phyloP scores from a whole-genome alignment of 2,888 invertebrate species.

The Drosophila vallismaia region DNA sequence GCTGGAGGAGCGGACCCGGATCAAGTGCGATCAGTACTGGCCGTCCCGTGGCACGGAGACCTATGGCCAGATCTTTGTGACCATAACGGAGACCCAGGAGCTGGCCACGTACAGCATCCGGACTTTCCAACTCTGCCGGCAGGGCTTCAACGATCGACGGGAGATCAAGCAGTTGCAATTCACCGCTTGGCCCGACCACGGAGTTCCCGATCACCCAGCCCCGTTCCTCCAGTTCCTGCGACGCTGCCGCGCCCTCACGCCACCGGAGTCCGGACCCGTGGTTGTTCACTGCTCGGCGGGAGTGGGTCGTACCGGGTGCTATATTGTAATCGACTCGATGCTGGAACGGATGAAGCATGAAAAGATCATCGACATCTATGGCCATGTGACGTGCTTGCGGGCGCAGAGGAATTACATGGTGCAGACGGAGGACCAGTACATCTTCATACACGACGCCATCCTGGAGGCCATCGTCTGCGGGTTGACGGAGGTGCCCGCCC shows the following conservation, averaged over 20 bases:
- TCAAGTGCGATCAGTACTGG: constrained; percentile 99
- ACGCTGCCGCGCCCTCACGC: constrained; percentile 95
- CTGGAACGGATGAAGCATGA: constrained; percentile 98
- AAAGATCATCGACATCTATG: constrained; percentile 99
- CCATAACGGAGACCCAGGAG: constrained; percentile 97
- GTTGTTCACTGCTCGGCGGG: constrained; percentile 97
- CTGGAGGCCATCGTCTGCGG: constrained; percentile 98
- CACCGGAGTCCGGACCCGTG: constrained; percentile 96
- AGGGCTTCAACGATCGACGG: constrained; percentile 92
- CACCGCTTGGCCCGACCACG: constrained; percentile 99
- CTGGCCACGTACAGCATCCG: constrained; percentile 99
- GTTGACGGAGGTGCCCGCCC: constrained; percentile 97
- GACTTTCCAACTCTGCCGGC: constrained; percentile 95
- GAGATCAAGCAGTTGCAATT: constrained; percentile 99
- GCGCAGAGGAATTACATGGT: constrained; percentile 99
- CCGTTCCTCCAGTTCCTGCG: constrained; percentile 98
- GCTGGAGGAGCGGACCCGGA: constrained; percentile 97
- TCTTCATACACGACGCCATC: constrained; percentile 99
- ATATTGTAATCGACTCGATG: constrained; percentile 99
- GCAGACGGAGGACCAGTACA: constrained; percentile 99
- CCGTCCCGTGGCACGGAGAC: constrained; percentile 96
- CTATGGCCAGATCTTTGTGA: constrained; percentile 97
- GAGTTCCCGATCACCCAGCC: constrained; percentile 99
- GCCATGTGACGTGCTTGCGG: constrained; percentile 98
- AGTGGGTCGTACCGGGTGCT: constrained; percentile 97